Conservation (phyloP, 2,888 invertebrate genomes). For the Perizoma affinitatum region DNA sequence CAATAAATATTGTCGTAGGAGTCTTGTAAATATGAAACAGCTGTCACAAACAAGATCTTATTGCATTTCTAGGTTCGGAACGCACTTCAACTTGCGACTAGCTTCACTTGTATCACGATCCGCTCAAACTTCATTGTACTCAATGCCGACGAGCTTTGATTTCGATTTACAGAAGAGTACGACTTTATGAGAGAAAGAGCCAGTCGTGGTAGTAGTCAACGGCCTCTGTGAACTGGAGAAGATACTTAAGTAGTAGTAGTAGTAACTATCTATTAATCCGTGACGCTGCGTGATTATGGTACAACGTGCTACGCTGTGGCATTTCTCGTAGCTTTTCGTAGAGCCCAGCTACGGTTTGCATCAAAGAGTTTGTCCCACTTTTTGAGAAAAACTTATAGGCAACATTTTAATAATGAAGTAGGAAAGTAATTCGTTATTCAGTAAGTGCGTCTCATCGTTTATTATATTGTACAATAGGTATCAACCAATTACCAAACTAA, state of each 20-base stretch:
- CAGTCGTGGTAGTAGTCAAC: conserved; percentile 73
- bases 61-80: conserved; percentile 52
- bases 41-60: conserved; percentile 3
- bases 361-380: conserved; percentile 18
- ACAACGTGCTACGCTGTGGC: conserved; percentile 68
- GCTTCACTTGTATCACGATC: conserved; percentile 60
- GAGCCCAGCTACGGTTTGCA: conserved; percentile 33
- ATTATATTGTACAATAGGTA: no score
- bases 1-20: no score
- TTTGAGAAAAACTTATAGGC: conserved; percentile 10
- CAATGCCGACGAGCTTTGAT: conserved; percentile 82
- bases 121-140: conserved; percentile 69
- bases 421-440: conserved; percentile 11
- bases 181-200: conserved; percentile 66
- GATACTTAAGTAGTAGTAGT: conserved; percentile 48
- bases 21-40: background rate
- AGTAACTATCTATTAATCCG: conserved; percentile 15
- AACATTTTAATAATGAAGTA: conserved; percentile 3
- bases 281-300: conserved; percentile 21
- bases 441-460: background rate
- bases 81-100: conserved; percentile 53
- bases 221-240: conserved; percentile 71
- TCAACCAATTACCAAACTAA: no score
- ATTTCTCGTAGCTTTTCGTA: conserved; percentile 58
- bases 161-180: conserved; percentile 83